A percentile compares a stretch with the other conserved stretches of the same genome.
Conservation (phyloP, 2,113 vertebrate species). For the Corvus hawaiiensis region DNA sequence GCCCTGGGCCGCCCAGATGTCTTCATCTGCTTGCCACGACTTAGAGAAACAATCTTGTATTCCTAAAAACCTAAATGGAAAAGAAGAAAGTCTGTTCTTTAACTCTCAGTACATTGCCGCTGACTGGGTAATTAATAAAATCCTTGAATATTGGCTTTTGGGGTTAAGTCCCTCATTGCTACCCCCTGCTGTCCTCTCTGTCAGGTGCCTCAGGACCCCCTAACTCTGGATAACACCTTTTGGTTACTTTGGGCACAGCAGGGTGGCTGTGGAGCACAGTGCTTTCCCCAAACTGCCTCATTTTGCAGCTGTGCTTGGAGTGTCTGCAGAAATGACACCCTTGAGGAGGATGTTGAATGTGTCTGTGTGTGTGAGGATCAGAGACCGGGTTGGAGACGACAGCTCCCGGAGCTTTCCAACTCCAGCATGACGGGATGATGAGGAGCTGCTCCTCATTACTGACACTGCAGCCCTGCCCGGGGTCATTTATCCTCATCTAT, state of each 20-base stretch:
- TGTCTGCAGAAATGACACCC: neutral
- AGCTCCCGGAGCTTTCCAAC: fast-evolving
- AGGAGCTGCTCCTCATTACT: neutral
- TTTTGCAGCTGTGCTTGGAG: neutral
- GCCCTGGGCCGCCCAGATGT: neutral
- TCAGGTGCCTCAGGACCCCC: neutral
- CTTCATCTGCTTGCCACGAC: fast-evolving
- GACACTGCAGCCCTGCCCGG: neutral
- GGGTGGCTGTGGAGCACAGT: neutral
- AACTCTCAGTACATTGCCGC: neutral
- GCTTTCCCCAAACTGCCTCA: neutral
- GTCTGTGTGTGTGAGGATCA: neutral
- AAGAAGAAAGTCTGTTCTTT: neutral
- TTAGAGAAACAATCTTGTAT: neutral
- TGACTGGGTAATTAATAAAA: neutral
- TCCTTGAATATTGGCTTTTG: neutral
- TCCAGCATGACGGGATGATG: fast-evolving
- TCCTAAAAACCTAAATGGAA: neutral
- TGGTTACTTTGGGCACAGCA: fast-evolving
- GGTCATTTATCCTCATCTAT: neutral
- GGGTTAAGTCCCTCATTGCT: neutral
- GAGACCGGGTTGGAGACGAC: neutral
- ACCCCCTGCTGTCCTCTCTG: neutral
- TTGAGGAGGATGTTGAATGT: fast-evolving
- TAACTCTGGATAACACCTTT: fast-evolving